Conservation (phyloP, 2,797 vertebrate genomes). For the Spondyliosoma cantharus region DNA sequence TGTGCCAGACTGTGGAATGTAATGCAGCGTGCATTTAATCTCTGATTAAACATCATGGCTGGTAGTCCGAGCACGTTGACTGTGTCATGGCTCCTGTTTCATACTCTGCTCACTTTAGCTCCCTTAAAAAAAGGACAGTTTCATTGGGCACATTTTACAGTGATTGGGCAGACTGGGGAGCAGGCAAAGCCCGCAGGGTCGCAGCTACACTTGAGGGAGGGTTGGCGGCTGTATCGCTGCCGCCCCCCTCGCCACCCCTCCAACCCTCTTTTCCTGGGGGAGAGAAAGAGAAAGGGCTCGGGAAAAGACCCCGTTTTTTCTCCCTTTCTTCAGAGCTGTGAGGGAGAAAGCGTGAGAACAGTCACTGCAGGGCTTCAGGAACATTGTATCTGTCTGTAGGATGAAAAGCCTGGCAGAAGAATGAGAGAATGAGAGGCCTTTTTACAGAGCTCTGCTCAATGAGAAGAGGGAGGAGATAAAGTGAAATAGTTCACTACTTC, state of each 20-base stretch:
- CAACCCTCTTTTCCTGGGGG: conserved; percentile 41
- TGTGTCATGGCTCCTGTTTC: conserved; percentile 62
- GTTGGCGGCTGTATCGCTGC: conserved; percentile 61
- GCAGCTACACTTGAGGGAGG: conserved; percentile 50
- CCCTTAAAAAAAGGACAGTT: conserved; percentile 49
- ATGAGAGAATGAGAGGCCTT: conserved; percentile 67
- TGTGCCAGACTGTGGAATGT: conserved; percentile 51
- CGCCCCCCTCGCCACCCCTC: conserved; percentile 28
- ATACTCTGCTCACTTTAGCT: conserved; percentile 60
- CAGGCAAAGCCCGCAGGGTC: conserved; percentile 39
- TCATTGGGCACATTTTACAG: conserved; percentile 58
- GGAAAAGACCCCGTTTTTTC: conserved; percentile 54
- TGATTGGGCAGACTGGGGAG: conserved; percentile 32
- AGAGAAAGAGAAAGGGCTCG: conserved; percentile 63
- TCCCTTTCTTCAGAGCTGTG: conserved; percentile 53
- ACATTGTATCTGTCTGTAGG: conserved; percentile 80
- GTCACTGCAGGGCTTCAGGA: conserved; percentile 71
- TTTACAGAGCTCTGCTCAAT: conserved; percentile 58
- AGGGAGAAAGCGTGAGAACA: conserved; percentile 81
- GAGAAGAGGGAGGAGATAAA: conserved; percentile 48
- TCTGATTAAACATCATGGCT: conserved; percentile 71
- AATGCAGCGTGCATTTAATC: conserved; percentile 71
- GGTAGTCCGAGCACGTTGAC: conserved; percentile 73
- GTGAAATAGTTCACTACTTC: conserved; percentile 75
- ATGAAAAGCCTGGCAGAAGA: conserved; percentile 79